Evolutionary conservation across 2,888 invertebrate species (phyloP), one percentile per base, ranked within the genome.

Genomic region (Chloroclysta siterata): DNA sequence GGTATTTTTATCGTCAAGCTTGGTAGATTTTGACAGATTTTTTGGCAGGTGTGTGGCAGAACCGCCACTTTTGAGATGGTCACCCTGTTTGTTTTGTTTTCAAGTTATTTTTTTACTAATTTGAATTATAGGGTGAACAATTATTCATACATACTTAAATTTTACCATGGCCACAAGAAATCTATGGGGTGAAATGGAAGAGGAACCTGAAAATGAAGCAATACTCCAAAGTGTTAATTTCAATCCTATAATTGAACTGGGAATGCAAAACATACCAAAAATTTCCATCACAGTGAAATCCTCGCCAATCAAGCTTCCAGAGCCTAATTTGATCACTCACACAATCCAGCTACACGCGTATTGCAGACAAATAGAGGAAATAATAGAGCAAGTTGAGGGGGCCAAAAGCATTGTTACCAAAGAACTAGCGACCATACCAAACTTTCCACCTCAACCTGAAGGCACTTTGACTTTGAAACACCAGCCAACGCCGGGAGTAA

Each of bases 201-300:
- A 87, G 22, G 86, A 85, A 55, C 80, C 75, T 51, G 78, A 79
- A 33, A 87, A 90, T 53, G 87, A 90, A 54, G 79, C 84, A 0
- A 71, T 89, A 67, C 71, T 89, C 22, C 90, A 91, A 68, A 90
- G 82, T 54, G 93, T 93, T 2, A 93, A 93, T 70, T 93, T 93
- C 68, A 91, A 90, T 63, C 93, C 93, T 0, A 90, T 93, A 15
- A 93, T 93, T 53, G 93, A 93, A 75, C 78, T 93, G 50, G 93
- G 93, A 7, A 87, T 93, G 90, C 93, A 92, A 77, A 92, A 92
- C 61, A 93, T 93, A 58, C 91, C 93, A 1, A 93, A 93, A 81
- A 90, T 90, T 74, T 89, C 90, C 0, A 92, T 90, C 51, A 84
- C 87, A 36, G 91, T 90, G 1, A 90, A 93, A 76, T 89, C 90